Base-by-base conservation (phyloP, 2,113 vertebrate genomes). In the Blennius ocellaris region DNA sequence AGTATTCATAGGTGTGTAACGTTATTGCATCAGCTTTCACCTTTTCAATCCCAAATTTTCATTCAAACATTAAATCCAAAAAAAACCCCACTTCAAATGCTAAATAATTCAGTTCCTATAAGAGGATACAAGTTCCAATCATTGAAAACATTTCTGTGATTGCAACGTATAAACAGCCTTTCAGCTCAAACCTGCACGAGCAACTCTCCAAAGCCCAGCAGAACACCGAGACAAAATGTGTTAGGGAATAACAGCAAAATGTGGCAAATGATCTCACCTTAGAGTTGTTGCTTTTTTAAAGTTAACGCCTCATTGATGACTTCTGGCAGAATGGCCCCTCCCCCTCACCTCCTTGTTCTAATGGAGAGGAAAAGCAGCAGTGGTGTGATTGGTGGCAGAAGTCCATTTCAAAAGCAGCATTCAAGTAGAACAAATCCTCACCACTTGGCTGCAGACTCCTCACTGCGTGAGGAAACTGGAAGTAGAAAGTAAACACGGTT, bases 211-310 rank as follows among this genome's bases (percentile, higher is more conserved):
- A 30, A 30, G 21, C 21, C 21, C 21, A 30, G 21, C 21, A 30
- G 21, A 37, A 60, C 55, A 44, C 36, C 2, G 15, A 41, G 36
- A 44, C 7, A 10, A 38, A 58, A 47, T 38, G 54, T 78, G 67
- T 4, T 5, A 45, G 16, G 48, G 54, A 71, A 62, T 73, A 78
- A 82, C 60, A 50, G 50, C 6, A 8, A 53, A 73, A 62, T 21
- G 49, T 57, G 64, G 76, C 39, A 68, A 68, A 51, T 61, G 64
- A 81, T 86, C 78, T 76, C 76, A 89, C 70, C 51, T 69, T 76
- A 56, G 81, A 58, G 59, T 60, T 40, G 0, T 0, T 9, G 49
- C 80, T 85, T 70, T 69, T 69, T 70, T 60, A 60, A 56, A 63
- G 73, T 58, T 71, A 60, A 59, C 73, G 47, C 36, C 62, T 67